Base-by-base conservation (phyloP, 2,797 vertebrate genomes). In the Enteromius afrohamiltoni region DNA sequence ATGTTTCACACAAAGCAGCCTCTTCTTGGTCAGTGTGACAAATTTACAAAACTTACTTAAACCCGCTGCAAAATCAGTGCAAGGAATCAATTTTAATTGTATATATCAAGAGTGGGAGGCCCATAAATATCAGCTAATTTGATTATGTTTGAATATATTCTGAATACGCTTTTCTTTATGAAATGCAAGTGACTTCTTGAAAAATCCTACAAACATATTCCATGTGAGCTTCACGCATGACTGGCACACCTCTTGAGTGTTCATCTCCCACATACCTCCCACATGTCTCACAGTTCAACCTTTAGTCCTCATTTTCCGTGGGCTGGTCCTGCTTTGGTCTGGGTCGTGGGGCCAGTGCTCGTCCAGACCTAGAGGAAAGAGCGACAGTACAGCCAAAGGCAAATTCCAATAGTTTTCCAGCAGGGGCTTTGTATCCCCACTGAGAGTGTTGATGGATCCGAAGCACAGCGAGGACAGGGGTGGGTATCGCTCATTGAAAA, bases 381-480 rank as follows among this genome's bases (percentile, higher is more conserved):
- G n/a, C 14, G 67, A 73, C 69, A 83, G 67, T 47, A 68, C 67
- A 68, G 71, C 34, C 69, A 55, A 81, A 60, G 62, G 77, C 45
- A 81, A 83, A 85, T 67, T 69, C 60, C 74, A 42, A 78, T 79
- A 75, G 86, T 83, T 80, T 88, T 79, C 83, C 86, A 86, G 83
- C 74, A 83, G 70, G 84, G 85, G 64, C 65, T 49, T 76, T 21
- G 68, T 77, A 53, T 76, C 84, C 77, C 84, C 82, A 82, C 79
- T 71, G 73, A 45, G 80, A 77, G 29, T 78, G 85, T 86, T 81
- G 78, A 88, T 88, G 85, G 80, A 80, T 83, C 83, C 26, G 40
- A 49, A 76, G 79, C 69, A 83, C 67, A 60, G 45, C 1, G 45
- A 79, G 79, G 70, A 86, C 88, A 64, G 85, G 55, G 79, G 76